Conservation (phyloP, 1,140 invertebrate species). For the Chrysoperla carnea region DNA sequence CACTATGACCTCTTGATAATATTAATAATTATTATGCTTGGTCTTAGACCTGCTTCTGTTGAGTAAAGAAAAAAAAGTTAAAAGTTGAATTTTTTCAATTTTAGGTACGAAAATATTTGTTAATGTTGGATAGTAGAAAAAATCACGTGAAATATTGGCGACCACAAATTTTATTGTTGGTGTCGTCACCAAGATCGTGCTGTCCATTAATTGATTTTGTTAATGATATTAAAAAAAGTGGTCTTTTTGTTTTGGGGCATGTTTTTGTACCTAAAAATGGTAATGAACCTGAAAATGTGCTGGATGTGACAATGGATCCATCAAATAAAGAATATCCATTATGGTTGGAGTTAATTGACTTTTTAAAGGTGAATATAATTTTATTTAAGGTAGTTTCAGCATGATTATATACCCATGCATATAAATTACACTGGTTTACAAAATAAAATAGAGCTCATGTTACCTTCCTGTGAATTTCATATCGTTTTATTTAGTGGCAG, state of each 20-base stretch:
- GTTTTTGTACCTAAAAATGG: constrained; percentile 52
- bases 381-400: too few species aligned
- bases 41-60: too few species aligned
- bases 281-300: constrained; percentile 24
- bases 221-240: constrained; percentile 97
- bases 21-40: too few species aligned
- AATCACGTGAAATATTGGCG: constrained; percentile 99
- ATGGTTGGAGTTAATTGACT: constrained; percentile 78
- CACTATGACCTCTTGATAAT: too few species aligned
- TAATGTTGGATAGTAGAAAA: constrained; percentile 88
- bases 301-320: constrained; percentile 32
- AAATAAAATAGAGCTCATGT: too few species aligned
- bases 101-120: constrained; percentile 84
- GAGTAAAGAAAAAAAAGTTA: too few species aligned
- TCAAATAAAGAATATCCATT: constrained; percentile 57
- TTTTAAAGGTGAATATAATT: constrained; percentile 49
- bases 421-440: too few species aligned
- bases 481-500: too few species aligned
- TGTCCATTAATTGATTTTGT: constrained; percentile 92
- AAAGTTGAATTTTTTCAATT: too few species aligned
- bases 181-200: constrained; percentile 76
- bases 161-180: constrained; percentile 87
- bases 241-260: constrained; percentile 87
- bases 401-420: too few species aligned
- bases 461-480: too few species aligned